Conservation (phyloP, 1,140 invertebrate genomes). For the Papilio aristodemus region DNA sequence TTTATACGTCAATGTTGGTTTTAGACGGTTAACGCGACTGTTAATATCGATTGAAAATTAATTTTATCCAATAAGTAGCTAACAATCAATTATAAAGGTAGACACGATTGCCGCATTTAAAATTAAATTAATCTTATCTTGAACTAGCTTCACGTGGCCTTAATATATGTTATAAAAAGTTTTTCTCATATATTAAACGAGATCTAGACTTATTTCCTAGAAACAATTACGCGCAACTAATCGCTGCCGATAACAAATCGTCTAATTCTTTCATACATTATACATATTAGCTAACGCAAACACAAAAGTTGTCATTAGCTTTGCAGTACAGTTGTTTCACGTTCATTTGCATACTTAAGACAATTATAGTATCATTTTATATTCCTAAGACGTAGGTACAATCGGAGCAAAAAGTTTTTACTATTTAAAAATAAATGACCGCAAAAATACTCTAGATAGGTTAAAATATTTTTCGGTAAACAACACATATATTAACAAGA, state of each 20-base stretch:
- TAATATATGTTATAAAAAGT: neutral
- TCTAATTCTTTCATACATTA: neutral
- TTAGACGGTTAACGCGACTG: neutral
- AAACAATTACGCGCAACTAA: slow-evolving; percentile 10
- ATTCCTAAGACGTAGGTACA: slow-evolving; percentile 30
- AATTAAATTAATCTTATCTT: neutral
- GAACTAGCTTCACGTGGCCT: neutral
- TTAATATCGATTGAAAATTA: neutral
- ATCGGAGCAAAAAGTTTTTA: neutral
- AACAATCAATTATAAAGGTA: neutral
- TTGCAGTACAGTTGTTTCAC: slow-evolving; percentile 27
- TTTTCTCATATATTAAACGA: neutral
- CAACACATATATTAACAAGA: too few species aligned
- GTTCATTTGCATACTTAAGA: slow-evolving; percentile 39
- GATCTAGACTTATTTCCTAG: neutral
- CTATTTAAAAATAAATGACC: neutral
- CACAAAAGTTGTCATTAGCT: slow-evolving; percentile 16
- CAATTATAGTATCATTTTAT: slow-evolving; percentile 34
- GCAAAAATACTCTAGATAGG: too few species aligned
- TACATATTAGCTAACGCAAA: slow-evolving; percentile 20
- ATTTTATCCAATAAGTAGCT: neutral
- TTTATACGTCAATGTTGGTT: too few species aligned
- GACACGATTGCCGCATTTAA: neutral
- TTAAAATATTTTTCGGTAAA: too few species aligned
- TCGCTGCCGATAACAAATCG: slow-evolving; percentile 2